Evolutionary conservation across 2,113 vertebrate genomes (phyloP), one percentile per base, ranked within the genome.

Genomic region (Macaca mulatta): DNA sequence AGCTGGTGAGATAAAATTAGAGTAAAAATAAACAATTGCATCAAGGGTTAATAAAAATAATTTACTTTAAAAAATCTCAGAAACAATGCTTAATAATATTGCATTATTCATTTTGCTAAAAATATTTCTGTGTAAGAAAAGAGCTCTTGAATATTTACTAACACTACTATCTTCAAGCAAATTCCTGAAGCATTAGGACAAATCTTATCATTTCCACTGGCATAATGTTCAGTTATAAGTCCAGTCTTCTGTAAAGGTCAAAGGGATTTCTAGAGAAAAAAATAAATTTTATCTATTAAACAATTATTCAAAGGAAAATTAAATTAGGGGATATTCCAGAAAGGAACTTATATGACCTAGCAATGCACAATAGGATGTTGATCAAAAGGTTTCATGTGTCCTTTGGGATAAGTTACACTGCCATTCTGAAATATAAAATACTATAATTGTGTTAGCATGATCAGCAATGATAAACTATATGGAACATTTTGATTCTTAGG

Each of bases 281-380:
- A 81, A 91, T 57, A 93, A 23, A 88, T 95, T 96, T 95, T 79
- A 96, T 87, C 83, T 91, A 77, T 52, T 95, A 98, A 97, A 98
- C 72, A 98, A 94, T 95, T 96, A 95, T 97, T 96, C 70, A 77
- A 91, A 95, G 30, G 55, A 88, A 98, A 98, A 98, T 96, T 97
- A 97, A 97, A 93, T 96, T 97, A 97, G 35, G 55, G 22, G 43
- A 80, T 80, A 96, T 93, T 86, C 74, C 94, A 97, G 70, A 79
- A 94, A 96, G 50, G 50, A 93, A 84, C 55, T 8, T 18, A 93
- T 91, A 96, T 78, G 93, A 96, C 87, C 78, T 75, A 96, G 80
- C 12, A 79, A 27, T 61, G 16, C 32, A 90, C 67, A 61, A 82
- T 86, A 90, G n/a, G 35, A 92, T 92, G 27, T 55, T 16, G 64